These are phyloP conservation scores for Lepidurus apus DNA, from an alignment of 1,140 invertebrate species.

Conservation along the genomic window DNA sequence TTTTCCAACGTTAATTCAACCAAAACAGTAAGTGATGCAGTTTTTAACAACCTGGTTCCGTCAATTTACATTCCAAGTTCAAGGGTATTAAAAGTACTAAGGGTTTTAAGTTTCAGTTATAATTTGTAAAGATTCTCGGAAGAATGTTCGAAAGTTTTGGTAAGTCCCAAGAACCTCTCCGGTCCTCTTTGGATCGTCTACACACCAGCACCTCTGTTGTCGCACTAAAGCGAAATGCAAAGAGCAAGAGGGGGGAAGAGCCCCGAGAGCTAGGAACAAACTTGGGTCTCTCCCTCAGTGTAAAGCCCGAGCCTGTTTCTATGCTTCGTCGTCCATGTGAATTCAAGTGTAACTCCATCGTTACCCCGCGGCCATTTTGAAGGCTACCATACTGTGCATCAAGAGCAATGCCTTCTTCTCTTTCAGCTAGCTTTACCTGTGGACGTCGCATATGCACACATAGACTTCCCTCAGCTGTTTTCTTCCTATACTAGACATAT, in stretches of 20 bases:
- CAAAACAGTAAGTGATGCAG: no score
- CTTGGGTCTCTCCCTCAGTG: no score
- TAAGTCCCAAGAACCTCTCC: no score
- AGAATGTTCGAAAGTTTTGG: not conserved
- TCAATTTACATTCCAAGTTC: no score
- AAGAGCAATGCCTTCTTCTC: not conserved
- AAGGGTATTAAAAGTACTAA: no score
- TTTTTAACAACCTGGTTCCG: no score
- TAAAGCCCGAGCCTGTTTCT: not conserved
- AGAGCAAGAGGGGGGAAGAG: not conserved
- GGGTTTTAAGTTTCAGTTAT: not conserved
- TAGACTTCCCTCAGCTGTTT: no score
- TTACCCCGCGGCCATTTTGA: not conserved
- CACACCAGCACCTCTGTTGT: not conserved
- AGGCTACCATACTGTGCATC: not conserved
- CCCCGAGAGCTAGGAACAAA: not conserved
- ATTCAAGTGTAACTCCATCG: not conserved
- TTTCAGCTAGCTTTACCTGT: not conserved
- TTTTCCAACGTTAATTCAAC: no score
- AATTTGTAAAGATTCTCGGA: conserved; percentile 4
- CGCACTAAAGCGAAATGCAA: not conserved
- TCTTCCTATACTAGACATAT: no score
- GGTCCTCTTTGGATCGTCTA: not conserved
- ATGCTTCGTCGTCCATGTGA: not conserved
- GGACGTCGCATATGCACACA: not conserved